Base-by-base conservation (phyloP, 2,888 invertebrate species). In the Myopa tessellatipennis region DNA sequence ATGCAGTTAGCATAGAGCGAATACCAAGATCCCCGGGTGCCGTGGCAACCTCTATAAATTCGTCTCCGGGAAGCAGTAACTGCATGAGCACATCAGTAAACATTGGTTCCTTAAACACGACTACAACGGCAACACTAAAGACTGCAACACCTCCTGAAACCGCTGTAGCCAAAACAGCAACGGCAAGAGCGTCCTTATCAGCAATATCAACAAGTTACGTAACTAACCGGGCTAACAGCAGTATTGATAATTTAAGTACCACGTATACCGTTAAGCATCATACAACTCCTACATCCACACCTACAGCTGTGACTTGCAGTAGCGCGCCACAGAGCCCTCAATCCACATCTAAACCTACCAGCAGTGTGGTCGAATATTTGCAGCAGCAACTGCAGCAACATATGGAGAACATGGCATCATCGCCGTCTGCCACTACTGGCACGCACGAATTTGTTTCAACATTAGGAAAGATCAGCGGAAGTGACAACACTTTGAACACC, bases 171-270 rank as follows among this genome's bases (percentile, higher is more conserved):
- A 45, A 34, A 78, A 50, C 72, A 74, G 73, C 50, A 34, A 73
- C 69, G 69, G 58, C 74, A 77, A 40, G 65, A 67, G 50, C 71
- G 73, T 68, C 80, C 65, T 45, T 67, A 45, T 68, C 77, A 65
- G 77, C 74, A 18, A 40, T 50, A 14, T 18, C 61, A 74, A 36
- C 55, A 70, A 67, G 40, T 61, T 63, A 65, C 71, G 67, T 26
- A 67, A 75, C 18, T 26, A 74, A 65, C 78, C 74, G 38, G 74
- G 74, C 77, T 67, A 81, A 80, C 78, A 81, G 81, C 80, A 84
- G 87, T 84, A 88, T 87, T 88, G 88, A 87, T 87, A 87, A 83
- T 84, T 81, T 86, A 86, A 85, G 85, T 86, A 85, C 81, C 80
- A 81, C 45, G 18, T 45, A 60, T 60, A 69, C 26, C 45, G 60